Conservation (phyloP, 2,797 vertebrate species). For the Eulemur coronatus region DNA sequence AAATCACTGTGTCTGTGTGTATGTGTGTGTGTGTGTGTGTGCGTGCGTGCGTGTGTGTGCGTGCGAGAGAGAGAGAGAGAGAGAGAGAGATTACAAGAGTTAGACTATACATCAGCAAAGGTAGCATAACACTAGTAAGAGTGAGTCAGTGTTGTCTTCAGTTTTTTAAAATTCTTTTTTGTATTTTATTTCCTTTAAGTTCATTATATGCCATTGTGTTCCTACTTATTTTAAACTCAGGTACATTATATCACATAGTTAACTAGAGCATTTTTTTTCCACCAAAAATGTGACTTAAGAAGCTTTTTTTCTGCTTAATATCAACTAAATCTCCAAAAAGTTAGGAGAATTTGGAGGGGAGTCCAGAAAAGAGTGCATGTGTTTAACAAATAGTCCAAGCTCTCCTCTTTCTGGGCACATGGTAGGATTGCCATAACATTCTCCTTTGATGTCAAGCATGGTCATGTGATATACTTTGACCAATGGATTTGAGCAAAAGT, state of each 20-base stretch:
- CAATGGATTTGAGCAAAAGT: not conserved
- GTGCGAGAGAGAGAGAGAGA: no score
- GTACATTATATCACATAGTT: not conserved
- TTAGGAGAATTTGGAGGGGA: not conserved
- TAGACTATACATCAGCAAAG: not conserved
- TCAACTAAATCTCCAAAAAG: not conserved
- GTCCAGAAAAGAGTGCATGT: not conserved
- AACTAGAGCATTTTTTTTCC: not conserved
- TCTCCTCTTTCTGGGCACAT: not conserved
- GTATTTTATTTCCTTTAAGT: not conserved
- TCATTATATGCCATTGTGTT: not conserved
- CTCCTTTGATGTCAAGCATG: not conserved
- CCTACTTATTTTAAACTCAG: slow-evolving; percentile 15
- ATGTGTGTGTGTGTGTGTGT: no score
- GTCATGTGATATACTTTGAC: not conserved
- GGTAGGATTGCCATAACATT: not conserved
- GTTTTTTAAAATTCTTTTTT: not conserved
- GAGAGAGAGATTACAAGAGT: not conserved
- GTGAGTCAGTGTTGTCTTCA: not conserved
- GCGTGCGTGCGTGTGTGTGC: no score
- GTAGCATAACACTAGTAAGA: not conserved
- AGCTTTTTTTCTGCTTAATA: not conserved
- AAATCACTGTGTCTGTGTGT: not conserved
- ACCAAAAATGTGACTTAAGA: not conserved
- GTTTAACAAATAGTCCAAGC: not conserved